phyloP scores from a whole-genome alignment of 2,888 invertebrate species.

The Chironomus tentans region DNA sequence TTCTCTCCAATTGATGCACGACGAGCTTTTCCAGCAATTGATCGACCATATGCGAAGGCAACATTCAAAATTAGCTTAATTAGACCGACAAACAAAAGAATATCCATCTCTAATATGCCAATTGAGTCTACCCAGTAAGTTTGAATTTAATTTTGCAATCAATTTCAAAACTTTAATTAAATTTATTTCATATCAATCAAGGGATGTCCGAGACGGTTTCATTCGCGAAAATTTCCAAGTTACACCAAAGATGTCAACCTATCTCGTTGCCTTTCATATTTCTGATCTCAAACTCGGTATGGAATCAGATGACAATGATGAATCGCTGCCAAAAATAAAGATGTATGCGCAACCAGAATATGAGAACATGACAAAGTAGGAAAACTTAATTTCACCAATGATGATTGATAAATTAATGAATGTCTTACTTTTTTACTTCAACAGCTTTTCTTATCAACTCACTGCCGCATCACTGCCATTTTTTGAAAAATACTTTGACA shows the following conservation, averaged over 20 bases:
- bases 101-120: constrained; percentile 58
- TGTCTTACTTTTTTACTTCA: neutral
- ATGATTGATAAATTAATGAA: neutral
- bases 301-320: constrained; percentile 34
- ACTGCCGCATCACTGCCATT: constrained; percentile 52
- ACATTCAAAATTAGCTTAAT: constrained; percentile 60
- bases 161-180: neutral
- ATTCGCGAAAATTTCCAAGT: constrained; percentile 54
- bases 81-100: constrained; percentile 43
- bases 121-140: constrained; percentile 33
- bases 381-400: neutral
- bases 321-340: constrained; percentile 36
- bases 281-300: constrained; percentile 44
- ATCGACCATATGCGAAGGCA: constrained; percentile 75
- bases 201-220: constrained; percentile 44
- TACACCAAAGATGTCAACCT: constrained; percentile 65
- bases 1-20: constrained; percentile 72
- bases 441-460: constrained; percentile 46
- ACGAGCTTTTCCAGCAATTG: constrained; percentile 79
- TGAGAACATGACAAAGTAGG: constrained; percentile 37
- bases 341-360: constrained; percentile 40
- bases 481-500: constrained; percentile 56
- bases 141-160: neutral
- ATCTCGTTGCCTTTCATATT: constrained; percentile 57
- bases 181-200: constrained; percentile 34